Percentiles rank a stretch among this genome's conserved stretches.
phyloP scores from a whole-genome alignment of 2,888 invertebrate species.

The Folsomia candida region DNA sequence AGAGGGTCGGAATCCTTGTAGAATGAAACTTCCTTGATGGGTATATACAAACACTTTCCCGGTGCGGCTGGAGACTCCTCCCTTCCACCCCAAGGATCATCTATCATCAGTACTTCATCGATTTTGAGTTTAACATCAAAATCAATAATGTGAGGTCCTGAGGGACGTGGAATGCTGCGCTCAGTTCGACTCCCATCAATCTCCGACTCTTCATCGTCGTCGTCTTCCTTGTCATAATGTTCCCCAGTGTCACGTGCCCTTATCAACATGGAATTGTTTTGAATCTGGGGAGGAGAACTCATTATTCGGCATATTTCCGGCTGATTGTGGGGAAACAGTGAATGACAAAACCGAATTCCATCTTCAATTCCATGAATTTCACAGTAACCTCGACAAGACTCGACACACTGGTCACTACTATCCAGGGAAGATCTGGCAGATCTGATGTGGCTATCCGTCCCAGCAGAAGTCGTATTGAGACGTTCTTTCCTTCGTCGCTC shows the following conservation, averaged over 20 bases:
- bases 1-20: neutral
- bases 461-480: neutral
- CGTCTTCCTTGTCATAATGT: neutral
- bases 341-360: conserved; percentile 31
- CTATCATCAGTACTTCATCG: conserved; percentile 1
- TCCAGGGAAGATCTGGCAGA: neutral
- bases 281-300: neutral
- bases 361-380: conserved; percentile 34
- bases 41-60: conserved; percentile 36
- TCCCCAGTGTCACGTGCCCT: neutral
- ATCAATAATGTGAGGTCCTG: conserved; percentile 6
- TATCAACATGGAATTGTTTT: neutral
- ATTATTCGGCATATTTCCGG: conserved; percentile 4
- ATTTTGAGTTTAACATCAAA: conserved; percentile 28
- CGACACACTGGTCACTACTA: neutral
- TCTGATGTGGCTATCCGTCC: too few species aligned
- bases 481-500: neutral
- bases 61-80: neutral
- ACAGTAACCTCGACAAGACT: conserved; percentile 28
- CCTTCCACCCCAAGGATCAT: neutral
- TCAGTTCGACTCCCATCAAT: conserved; percentile 2
- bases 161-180: neutral
- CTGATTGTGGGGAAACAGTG: conserved; percentile 6
- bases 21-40: conserved; percentile 37
- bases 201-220: conserved; percentile 11